Evolutionary conservation across 2,797 vertebrate species (phyloP).

Genomic region (Threskiornis aethiopicus): DNA sequence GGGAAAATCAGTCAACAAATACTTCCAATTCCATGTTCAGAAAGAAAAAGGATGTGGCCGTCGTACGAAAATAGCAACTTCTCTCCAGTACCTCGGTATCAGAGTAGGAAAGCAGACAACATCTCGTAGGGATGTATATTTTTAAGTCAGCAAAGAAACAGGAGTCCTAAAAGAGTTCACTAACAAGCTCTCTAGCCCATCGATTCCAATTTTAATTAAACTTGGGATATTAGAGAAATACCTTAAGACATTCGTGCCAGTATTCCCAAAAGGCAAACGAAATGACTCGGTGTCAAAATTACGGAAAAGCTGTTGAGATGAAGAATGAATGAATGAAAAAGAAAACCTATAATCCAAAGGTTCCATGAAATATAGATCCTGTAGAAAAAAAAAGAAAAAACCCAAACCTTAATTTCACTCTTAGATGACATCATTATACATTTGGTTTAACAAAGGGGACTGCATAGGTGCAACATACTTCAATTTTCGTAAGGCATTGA

Average conservation of each 20-base stretch:
- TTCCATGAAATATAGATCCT: background rate
- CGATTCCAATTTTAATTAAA: constrained; percentile 4
- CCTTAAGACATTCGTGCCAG: background rate
- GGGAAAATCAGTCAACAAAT: background rate
- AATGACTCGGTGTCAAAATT: background rate
- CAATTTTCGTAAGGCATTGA: constrained; percentile 56
- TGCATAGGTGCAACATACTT: constrained; percentile 60
- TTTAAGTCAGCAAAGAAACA: background rate
- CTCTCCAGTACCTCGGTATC: background rate
- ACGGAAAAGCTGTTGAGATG: background rate
- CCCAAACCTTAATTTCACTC: background rate
- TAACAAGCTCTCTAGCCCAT: background rate
- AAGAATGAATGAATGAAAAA: background rate
- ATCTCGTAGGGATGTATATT: background rate
- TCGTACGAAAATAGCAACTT: background rate
- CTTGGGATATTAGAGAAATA: background rate
- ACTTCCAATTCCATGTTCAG: background rate
- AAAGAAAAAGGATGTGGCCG: background rate
- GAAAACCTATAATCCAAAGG: background rate
- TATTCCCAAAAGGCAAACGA: constrained; percentile 4
- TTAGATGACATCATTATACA: constrained; percentile 11
- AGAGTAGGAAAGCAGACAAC: background rate
- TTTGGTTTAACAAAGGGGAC: constrained; percentile 47
- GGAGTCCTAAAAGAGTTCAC: background rate
- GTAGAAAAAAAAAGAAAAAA: background rate